Percentiles rank a stretch among this genome's conserved stretches.
phyloP scores from a whole-genome alignment of 2,888 invertebrate species.

The Incurvaria masculella region DNA sequence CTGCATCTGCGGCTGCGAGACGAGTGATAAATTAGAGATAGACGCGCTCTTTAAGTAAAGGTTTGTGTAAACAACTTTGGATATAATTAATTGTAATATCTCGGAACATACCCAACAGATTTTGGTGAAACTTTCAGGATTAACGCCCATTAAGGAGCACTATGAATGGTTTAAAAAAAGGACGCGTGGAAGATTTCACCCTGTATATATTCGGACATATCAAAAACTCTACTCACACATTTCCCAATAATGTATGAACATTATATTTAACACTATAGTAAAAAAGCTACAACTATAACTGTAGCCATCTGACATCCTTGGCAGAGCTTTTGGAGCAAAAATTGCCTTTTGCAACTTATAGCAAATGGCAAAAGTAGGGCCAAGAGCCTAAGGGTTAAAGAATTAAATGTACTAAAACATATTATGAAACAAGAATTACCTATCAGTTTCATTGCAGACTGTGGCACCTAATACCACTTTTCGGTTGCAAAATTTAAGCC shows the following conservation, averaged over 20 bases:
- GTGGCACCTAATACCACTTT: conserved; percentile 29
- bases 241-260: not conserved
- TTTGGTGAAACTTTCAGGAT: no score
- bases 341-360: not conserved
- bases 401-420: not conserved
- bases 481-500: conserved; percentile 32
- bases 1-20: no score
- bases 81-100: no score
- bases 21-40: no score
- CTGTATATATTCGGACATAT: no score
- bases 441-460: conserved; percentile 24
- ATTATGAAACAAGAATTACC: conserved; percentile 28
- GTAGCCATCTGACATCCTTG: not conserved
- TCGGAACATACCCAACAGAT: no score
- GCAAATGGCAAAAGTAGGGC: not conserved
- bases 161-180: no score
- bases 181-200: no score
- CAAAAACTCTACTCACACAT: no score
- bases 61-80: no score
- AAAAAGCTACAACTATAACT: not conserved
- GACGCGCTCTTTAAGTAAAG: no score
- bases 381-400: not conserved
- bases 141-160: no score
- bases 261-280: not conserved
- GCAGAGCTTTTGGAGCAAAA: not conserved